phyloP scores from a whole-genome alignment of 2,797 vertebrate genomes.

The Scleropages formosus region DNA sequence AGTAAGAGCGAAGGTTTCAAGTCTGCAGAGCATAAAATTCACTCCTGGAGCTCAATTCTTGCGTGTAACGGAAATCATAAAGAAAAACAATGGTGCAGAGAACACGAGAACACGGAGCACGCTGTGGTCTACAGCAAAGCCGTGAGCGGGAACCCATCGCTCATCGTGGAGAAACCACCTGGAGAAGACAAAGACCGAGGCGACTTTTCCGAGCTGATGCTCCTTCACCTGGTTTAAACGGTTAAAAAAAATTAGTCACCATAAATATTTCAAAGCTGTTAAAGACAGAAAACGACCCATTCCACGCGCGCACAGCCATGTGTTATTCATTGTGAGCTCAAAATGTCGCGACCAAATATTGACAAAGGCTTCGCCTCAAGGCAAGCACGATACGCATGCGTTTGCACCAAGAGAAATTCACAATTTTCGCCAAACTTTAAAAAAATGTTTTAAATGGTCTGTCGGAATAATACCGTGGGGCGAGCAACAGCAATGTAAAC shows the following conservation, averaged over 20 bases:
- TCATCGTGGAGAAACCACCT: background rate
- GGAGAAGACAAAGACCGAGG: background rate
- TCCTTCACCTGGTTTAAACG: constrained; percentile 23
- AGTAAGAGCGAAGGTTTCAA: background rate
- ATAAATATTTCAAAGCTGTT: constrained; percentile 29
- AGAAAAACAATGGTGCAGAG: background rate
- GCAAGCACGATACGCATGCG: background rate
- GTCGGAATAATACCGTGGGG: background rate
- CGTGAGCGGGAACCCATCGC: background rate
- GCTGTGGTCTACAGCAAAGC: background rate
- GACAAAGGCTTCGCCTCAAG: background rate
- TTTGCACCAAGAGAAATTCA: background rate
- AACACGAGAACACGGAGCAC: background rate
- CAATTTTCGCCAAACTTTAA: background rate
- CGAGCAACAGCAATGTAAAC: constrained; percentile 2
- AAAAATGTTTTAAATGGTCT: background rate
- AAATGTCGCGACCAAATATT: background rate
- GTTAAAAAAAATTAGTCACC: constrained; percentile 26
- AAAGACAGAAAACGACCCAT: background rate
- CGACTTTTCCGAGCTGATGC: background rate
- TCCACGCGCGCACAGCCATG: background rate
- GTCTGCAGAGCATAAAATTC: background rate
- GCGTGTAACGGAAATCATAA: background rate
- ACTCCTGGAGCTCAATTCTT: background rate
- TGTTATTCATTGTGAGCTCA: background rate